These are phyloP conservation scores for Anas platyrhynchos DNA, from an alignment of 2,113 vertebrate species.

Conservation along the genomic window DNA sequence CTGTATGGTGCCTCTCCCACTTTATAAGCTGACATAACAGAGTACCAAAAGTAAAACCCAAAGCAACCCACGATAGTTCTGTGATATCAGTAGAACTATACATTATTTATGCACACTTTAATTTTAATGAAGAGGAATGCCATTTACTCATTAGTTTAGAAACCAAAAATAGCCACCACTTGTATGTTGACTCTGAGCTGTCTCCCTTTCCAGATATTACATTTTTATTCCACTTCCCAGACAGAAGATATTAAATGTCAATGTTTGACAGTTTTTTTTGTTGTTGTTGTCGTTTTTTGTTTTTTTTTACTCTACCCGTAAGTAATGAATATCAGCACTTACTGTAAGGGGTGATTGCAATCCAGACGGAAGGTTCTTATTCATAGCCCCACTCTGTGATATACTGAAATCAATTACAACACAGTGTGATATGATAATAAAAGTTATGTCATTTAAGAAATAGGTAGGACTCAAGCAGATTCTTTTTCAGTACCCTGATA, in stretches of 20 bases:
- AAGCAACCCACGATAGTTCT: neutral
- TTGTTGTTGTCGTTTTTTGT: neutral
- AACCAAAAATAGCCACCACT: constrained; percentile 1
- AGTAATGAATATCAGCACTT: constrained; percentile 29
- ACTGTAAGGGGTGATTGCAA: constrained; percentile 18
- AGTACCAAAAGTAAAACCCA: constrained; percentile 4
- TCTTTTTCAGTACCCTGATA: neutral
- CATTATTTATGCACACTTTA: constrained; percentile 48
- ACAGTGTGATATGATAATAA: neutral
- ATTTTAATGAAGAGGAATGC: constrained; percentile 27
- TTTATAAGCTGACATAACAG: neutral
- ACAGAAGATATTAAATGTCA: constrained; percentile 6
- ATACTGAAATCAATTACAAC: neutral
- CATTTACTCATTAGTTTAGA: constrained; percentile 36
- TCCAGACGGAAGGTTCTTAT: constrained; percentile 35
- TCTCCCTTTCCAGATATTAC: constrained; percentile 20
- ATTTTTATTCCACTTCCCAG: constrained; percentile 19
- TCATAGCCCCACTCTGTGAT: neutral
- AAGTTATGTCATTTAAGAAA: neutral
- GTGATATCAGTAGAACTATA: neutral
- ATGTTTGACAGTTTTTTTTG: neutral
- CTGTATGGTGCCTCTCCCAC: neutral
- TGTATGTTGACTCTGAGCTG: constrained; percentile 1
- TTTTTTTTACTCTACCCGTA: constrained; percentile 3
- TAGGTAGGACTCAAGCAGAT: neutral